These are phyloP conservation scores for Myodes glareolus DNA, from an alignment of 2,113 vertebrate genomes.

Conservation along the genomic window DNA sequence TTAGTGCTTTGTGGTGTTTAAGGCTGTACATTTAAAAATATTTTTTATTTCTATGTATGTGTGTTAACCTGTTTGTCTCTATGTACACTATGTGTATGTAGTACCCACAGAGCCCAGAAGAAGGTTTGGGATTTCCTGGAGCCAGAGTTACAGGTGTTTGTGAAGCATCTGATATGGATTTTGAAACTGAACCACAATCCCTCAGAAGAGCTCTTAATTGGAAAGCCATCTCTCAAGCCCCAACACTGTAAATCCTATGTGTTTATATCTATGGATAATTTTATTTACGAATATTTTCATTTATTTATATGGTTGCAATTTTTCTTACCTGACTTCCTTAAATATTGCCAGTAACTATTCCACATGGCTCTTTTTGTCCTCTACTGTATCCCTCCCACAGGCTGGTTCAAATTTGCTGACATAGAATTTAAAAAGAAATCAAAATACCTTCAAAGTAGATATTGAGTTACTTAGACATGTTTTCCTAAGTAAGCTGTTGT, in stretches of 20 bases:
- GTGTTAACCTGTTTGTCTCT: background rate
- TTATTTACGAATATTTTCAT: background rate
- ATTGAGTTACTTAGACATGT: background rate
- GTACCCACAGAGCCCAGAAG: background rate
- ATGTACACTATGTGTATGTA: background rate
- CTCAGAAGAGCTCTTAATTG: background rate
- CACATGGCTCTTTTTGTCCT: background rate
- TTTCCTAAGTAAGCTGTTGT: background rate
- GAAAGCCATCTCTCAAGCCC: background rate
- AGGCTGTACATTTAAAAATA: background rate
- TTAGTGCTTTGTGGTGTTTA: background rate
- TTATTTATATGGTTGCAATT: background rate
- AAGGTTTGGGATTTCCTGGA: background rate
- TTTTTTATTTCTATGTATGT: background rate
- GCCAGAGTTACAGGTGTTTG: background rate
- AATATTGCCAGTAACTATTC: constrained; percentile 21
- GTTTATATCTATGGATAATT: background rate
- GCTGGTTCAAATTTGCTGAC: background rate
- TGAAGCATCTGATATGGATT: background rate
- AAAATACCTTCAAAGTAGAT: background rate
- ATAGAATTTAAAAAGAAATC: background rate
- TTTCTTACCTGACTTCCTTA: background rate
- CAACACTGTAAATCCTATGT: background rate
- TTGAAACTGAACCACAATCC: no score
- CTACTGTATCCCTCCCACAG: background rate